Base-by-base conservation (phyloP, 2,113 vertebrate species). In the Tupaia tana region DNA sequence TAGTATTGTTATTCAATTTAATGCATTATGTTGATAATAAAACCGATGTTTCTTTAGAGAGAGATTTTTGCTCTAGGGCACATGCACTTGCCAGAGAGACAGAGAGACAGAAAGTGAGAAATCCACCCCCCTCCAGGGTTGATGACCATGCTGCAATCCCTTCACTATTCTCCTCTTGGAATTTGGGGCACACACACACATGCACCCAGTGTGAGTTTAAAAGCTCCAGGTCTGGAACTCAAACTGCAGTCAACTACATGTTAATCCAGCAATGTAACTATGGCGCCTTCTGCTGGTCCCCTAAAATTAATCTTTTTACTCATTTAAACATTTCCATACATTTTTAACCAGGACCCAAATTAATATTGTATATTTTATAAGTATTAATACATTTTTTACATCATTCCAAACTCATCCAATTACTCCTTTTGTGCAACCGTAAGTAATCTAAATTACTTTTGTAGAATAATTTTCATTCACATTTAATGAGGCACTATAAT, bases 281-380 rank as follows among this genome's bases (percentile, higher is more conserved):
- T 43, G 43, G 6, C 3, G 43, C 43, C 43, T 4, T 43, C 43
- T 43, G 43, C 43, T 43, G 43, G 43, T 43, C 43, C 43, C 43
- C 43, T 43, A 43, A 43, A 43, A 43, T 43, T 43, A 43, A 43
- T 43, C 43, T 43, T 43, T 43, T 43, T 43, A 43, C 43, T 43
- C 43, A 43, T 43, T 43, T 43, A 43, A 64, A 73, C 1, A 86
- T 81, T 77, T 92, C 25, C 14, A 89, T 14, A 56, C 58, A 74
- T 56, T 74, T 80, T 69, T 54, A 89, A 89, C 9, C 14, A 94
- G 69, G 25, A 80, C 85, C 16, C 9, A 87, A 82, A 90, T 52
- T 64, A 92, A 92, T 29, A 59, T 19, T 82, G 5, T 43, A 34
- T 54, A 71, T 90, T 67, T 93, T 67, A 59, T 79, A 52, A 94